phyloP scores from a whole-genome alignment of 2,113 vertebrate genomes.

The Dendrocopos noguchii region DNA sequence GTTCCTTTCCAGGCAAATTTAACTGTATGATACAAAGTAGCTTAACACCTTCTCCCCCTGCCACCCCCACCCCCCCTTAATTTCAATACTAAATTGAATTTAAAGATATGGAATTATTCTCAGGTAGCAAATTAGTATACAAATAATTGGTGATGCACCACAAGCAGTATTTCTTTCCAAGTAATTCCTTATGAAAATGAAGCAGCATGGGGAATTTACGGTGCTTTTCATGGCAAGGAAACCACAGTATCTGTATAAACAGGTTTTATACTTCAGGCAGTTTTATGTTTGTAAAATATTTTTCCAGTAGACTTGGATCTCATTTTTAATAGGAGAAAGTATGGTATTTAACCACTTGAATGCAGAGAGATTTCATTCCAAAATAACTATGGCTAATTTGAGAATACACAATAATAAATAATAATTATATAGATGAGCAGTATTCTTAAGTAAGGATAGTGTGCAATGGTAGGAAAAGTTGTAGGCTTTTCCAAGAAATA shows the following conservation, averaged over 20 bases:
- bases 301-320: constrained; percentile 33
- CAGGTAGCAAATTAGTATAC: constrained; percentile 47
- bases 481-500: not conserved
- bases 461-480: not conserved
- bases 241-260: constrained; percentile 35
- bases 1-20: not conserved
- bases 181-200: constrained; percentile 54
- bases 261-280: constrained; percentile 51
- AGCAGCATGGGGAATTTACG: constrained; percentile 35
- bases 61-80: not conserved
- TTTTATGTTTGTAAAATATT: constrained; percentile 31
- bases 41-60: not conserved
- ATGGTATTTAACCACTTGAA: constrained; percentile 34
- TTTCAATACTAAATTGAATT: not conserved
- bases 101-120: constrained; percentile 1
- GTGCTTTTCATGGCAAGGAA: constrained; percentile 53
- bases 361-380: constrained; percentile 32
- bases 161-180: constrained; percentile 44
- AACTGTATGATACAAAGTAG: not conserved
- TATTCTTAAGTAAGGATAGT: not conserved
- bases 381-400: constrained; percentile 58
- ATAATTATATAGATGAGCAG: not conserved
- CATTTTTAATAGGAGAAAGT: constrained; percentile 30
- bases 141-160: constrained; percentile 30
- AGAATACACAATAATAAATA: constrained; percentile 35